Percentiles rank a stretch among this genome's conserved stretches.
Conservation (phyloP, 2,797 vertebrate genomes). For the Lepidocolaptes lacrymiger region DNA sequence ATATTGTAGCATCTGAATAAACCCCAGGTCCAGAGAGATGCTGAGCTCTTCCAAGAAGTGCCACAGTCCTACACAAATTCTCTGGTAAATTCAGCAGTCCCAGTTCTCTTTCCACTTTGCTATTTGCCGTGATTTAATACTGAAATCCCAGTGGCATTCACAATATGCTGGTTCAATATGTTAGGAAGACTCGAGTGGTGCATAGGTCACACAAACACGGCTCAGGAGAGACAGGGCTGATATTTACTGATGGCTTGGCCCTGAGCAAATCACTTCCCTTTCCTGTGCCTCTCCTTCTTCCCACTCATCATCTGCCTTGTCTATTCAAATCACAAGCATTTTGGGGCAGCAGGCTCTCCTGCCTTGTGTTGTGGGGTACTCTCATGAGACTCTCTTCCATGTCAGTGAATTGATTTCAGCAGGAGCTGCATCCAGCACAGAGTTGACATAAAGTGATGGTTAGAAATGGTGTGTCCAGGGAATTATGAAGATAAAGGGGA, state of each 20-base stretch:
- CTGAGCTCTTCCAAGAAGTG: neutral
- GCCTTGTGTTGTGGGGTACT: neutral
- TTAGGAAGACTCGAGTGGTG: conserved; percentile 14
- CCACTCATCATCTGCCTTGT: conserved; percentile 50
- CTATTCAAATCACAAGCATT: conserved; percentile 31
- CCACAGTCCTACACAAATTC: neutral
- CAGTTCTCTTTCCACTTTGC: conserved; percentile 32
- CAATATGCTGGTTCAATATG: conserved; percentile 57
- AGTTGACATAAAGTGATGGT: neutral
- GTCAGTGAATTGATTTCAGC: neutral
- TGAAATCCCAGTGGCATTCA: conserved; percentile 41
- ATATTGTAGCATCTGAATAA: conserved; percentile 1
- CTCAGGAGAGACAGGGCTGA: conserved; percentile 37
- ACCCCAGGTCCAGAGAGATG: conserved; percentile 20
- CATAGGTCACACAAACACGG: neutral
- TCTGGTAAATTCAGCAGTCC: conserved; percentile 16
- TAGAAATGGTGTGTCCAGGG: neutral
- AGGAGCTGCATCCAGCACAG: neutral
- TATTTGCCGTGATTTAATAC: conserved; percentile 32
- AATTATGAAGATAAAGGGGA: neutral
- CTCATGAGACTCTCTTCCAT: neutral
- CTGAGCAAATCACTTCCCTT: conserved; percentile 35
- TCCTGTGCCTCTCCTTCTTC: neutral
- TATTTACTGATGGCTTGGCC: conserved; percentile 56
- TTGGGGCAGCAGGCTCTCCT: neutral